Conservation (phyloP, 2,797 vertebrate species). For the Cuculus canorus region DNA sequence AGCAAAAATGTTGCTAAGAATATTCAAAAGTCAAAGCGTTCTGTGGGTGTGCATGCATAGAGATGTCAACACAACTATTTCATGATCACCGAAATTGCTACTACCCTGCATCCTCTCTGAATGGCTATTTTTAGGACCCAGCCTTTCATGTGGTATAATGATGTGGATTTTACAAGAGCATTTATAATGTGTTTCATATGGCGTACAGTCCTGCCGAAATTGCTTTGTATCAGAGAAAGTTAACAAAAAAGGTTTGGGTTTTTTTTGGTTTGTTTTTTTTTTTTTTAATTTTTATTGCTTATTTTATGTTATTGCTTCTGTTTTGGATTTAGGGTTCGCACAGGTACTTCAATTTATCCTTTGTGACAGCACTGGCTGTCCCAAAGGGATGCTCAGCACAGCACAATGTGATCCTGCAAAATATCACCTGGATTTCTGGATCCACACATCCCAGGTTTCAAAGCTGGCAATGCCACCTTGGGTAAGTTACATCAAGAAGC, state of each 20-base stretch:
- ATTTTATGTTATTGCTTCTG: background rate
- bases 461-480: background rate
- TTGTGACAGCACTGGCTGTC: background rate
- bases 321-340: background rate
- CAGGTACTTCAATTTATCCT: background rate
- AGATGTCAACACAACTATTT: conserved; percentile 74
- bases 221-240: conserved; percentile 60
- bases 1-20: conserved; percentile 44
- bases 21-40: conserved; percentile 38
- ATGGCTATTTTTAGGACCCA: conserved; percentile 80
- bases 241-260: background rate
- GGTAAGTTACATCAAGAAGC: background rate
- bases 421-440: background rate
- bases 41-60: conserved; percentile 52
- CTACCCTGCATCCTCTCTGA: conserved; percentile 76
- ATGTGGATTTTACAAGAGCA: conserved; percentile 83
- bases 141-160: conserved; percentile 83
- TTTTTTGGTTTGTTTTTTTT: background rate
- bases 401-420: background rate
- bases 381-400: background rate
- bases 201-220: conserved; percentile 61
- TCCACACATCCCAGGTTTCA: background rate
- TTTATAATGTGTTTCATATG: conserved; percentile 83
- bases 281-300: background rate
- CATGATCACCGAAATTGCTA: conserved; percentile 74